These are phyloP conservation scores for Lasioglossum albipes DNA, from an alignment of 1,140 invertebrate genomes.

Conservation along the genomic window DNA sequence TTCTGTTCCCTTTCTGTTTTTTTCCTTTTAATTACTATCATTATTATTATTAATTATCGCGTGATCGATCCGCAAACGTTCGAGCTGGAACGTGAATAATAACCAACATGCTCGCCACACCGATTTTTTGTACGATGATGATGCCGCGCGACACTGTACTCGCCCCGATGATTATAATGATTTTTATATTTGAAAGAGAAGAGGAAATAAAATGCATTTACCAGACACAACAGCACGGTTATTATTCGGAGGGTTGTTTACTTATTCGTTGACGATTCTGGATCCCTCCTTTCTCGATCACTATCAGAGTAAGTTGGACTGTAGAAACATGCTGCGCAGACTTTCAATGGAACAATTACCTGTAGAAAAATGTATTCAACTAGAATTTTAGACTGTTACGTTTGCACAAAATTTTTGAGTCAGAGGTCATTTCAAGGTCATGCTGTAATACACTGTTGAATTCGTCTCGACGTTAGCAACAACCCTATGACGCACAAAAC, in stretches of 20 bases:
- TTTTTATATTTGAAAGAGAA: conserved; percentile 44
- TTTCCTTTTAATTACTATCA: not conserved
- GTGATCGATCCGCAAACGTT: not conserved
- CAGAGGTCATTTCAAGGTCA: too few species aligned
- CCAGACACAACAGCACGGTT: conserved; percentile 38
- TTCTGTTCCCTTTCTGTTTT: not conserved
- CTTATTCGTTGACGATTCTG: not conserved
- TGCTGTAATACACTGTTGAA: too few species aligned
- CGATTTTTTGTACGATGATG: conserved; percentile 26
- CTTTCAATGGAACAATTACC: too few species aligned
- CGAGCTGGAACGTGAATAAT: conserved; percentile 36
- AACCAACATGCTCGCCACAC: conserved; percentile 29
- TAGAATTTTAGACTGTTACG: too few species aligned
- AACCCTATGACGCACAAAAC: too few species aligned
- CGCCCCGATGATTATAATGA: conserved; percentile 32
- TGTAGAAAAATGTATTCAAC: too few species aligned
- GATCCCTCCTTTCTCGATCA: too few species aligned
- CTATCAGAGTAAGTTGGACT: too few species aligned
- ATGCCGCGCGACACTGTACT: conserved; percentile 30
- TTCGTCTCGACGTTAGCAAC: too few species aligned
- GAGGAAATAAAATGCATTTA: conserved; percentile 48
- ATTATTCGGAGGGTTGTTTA: conserved; percentile 12
- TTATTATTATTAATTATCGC: conserved; percentile 15
- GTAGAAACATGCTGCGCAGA: too few species aligned
- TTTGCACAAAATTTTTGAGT: too few species aligned